Evolutionary conservation across 1,140 invertebrate species (phyloP).

Genomic region (Pogonomyrmex barbatus): DNA sequence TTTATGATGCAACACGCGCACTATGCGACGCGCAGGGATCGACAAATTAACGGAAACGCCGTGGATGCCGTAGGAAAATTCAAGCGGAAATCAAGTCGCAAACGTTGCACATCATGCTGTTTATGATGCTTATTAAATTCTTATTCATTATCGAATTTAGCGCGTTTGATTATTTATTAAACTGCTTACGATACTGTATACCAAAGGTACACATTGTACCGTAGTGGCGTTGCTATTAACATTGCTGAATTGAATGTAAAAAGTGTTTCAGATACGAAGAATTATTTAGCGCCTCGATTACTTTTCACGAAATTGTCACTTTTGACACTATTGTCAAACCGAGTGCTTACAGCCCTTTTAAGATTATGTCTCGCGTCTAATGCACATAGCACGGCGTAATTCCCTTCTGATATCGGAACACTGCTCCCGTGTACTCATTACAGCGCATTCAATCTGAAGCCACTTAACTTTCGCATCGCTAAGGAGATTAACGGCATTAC

Average conservation of each 20-base stretch:
- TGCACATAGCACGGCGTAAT: conserved; percentile 4
- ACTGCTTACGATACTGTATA: not conserved
- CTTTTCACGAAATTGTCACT: not conserved
- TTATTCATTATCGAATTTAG: not conserved
- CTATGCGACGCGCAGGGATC: conserved; percentile 24
- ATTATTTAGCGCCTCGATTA: not conserved
- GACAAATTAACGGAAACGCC: conserved; percentile 63
- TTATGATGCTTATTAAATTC: not conserved
- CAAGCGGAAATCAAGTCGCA: conserved; percentile 28
- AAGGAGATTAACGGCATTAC: conserved; percentile 71
- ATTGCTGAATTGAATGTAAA: not conserved
- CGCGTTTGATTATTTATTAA: not conserved
- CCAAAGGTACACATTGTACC: not conserved
- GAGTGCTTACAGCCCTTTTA: not conserved
- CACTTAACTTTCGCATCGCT: conserved; percentile 72
- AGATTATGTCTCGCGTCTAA: conserved; percentile 23
- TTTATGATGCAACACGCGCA: conserved; percentile 56
- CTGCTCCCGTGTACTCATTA: conserved; percentile 40
- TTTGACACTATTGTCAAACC: not conserved
- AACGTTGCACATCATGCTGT: conserved; percentile 13
- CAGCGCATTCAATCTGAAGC: conserved; percentile 66
- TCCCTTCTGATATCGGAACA: conserved; percentile 28
- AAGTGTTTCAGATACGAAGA: not conserved
- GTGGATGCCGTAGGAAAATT: conserved; percentile 28
- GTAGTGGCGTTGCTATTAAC: not conserved